Conservation (phyloP, 2,797 vertebrate species). For the Enteromius viviparus region DNA sequence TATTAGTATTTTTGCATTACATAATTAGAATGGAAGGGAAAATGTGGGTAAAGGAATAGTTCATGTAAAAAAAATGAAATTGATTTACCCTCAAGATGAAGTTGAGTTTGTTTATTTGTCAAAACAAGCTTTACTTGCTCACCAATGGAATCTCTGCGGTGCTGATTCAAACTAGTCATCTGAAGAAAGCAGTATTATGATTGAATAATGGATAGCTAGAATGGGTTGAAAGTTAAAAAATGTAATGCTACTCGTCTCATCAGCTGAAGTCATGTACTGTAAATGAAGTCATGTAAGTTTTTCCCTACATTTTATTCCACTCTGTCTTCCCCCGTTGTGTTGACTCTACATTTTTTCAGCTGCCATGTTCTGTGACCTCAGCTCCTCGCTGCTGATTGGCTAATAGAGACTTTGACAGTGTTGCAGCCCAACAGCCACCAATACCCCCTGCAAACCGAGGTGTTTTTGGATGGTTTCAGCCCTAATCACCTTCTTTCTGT, state of each 20-base stretch:
- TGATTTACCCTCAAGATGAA: not conserved
- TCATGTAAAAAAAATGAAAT: not conserved
- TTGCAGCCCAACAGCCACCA: not conserved
- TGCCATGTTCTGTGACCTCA: slow-evolving; percentile 16
- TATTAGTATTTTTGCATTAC: not conserved
- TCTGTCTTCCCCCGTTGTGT: slow-evolving; percentile 28
- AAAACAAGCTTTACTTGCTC: not conserved
- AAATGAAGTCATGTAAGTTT: slow-evolving; percentile 6
- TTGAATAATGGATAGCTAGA: not conserved
- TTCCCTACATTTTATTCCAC: slow-evolving; percentile 31
- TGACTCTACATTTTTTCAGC: slow-evolving; percentile 27
- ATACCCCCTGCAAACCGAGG: slow-evolving; percentile 9
- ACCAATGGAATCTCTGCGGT: not conserved
- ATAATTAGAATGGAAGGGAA: not conserved
- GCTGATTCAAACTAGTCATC: not conserved
- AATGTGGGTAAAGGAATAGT: not conserved
- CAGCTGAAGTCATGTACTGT: slow-evolving; percentile 44
- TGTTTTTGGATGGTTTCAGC: slow-evolving; percentile 41
- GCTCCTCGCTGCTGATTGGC: slow-evolving; percentile 5
- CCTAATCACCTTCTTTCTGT: slow-evolving; percentile 47
- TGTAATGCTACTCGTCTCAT: slow-evolving; percentile 63
- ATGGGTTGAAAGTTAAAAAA: slow-evolving; percentile 11
- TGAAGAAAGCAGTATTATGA: not conserved
- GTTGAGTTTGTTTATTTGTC: not conserved
- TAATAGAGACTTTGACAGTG: slow-evolving; percentile 37